Base-by-base conservation (phyloP, 2,888 invertebrate species). In the Alloplasta piceator region DNA sequence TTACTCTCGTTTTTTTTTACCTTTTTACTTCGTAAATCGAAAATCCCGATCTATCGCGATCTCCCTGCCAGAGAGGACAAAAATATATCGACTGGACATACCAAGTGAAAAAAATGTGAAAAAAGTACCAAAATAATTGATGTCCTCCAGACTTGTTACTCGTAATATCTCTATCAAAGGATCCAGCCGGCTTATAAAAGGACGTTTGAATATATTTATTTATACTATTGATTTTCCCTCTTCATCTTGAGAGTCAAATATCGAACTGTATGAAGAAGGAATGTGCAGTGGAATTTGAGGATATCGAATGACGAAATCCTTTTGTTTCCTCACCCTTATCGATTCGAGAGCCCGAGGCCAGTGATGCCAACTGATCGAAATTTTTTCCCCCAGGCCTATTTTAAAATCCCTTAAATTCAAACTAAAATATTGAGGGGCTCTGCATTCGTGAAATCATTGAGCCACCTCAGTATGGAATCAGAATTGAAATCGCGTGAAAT, bases 1-100 rank as follows among this genome's bases (percentile, higher is more conserved):
- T 52, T 38, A n/a, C 60, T 50, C 39, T 50, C 63, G 56, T 41
- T 60, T 38, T 39, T 10, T 10, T 36, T 56, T 50, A 41, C 10
- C 50, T 38, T 63, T 41, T 43, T 56, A 75, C 80, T 75, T 75
- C 75, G 55, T 71, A 61, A 71, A 80, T 80, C 80, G 61, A 75
- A 71, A 80, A 60, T 71, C 74, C 48, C 75, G 80, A 75, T 75
- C 71, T 80, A 80, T 80, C 75, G 61, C 48, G 80, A 80, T 80
- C 60, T 75, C 71, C 10, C 55, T 38, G 55, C 14, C 16, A 12
- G 12, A 58, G 41, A 61, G 16, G 26, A 9, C n/a, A 50, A 46
- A 60, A 71, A 80, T 71, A 63, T 75, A 64, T 64, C 39, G 60
- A 26, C 66, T 64, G 46, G 60, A 26, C 66, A 80, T 75, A 60